These are phyloP conservation scores for Megaceryle torquata DNA, from an alignment of 2,113 vertebrate genomes.

Conservation along the genomic window DNA sequence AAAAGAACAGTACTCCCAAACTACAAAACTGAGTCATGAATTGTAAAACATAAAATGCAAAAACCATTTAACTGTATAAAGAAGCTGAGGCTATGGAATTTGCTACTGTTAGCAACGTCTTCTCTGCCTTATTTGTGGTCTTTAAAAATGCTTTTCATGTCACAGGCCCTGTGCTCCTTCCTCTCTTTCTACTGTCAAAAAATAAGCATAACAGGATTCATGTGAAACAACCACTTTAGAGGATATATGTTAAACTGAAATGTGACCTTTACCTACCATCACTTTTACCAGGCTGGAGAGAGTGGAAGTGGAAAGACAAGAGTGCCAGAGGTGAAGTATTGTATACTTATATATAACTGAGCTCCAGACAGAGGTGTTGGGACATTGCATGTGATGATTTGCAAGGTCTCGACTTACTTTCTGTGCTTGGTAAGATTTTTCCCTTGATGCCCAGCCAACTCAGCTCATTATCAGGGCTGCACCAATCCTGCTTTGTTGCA, in stretches of 20 bases:
- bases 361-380: neutral
- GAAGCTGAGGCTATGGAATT: neutral
- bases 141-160: neutral
- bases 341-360: rapidly evolving
- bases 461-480: neutral
- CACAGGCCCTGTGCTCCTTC: neutral
- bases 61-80: neutral
- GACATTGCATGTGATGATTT: neutral
- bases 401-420: neutral
- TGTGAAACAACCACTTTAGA: neutral
- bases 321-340: neutral
- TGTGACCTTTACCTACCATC: neutral
- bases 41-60: neutral
- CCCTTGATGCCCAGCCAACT: too few species aligned
- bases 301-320: neutral
- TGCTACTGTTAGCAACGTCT: neutral
- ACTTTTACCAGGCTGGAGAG: neutral
- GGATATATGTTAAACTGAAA: neutral
- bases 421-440: neutral
- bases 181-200: neutral
- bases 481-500: neutral
- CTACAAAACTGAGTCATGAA: neutral
- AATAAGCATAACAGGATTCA: neutral
- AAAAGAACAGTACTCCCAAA: neutral
- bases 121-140: neutral